These are phyloP conservation scores for Lasioglossum baleicum DNA, from an alignment of 1,140 invertebrate species.

Conservation along the genomic window DNA sequence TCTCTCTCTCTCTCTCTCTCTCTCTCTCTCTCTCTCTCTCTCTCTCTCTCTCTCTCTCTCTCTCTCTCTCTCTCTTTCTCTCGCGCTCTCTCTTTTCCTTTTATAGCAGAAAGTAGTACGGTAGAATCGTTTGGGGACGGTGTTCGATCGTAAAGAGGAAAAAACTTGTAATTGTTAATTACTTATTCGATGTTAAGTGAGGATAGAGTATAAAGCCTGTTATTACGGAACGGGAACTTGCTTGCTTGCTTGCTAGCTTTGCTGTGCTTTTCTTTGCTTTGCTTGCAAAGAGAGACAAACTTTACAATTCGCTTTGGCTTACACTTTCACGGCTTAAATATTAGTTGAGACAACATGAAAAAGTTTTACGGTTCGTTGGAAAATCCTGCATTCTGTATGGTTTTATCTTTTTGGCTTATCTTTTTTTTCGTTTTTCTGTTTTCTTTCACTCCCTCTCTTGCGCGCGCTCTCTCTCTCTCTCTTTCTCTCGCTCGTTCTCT, in stretches of 20 bases:
- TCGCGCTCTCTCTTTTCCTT: constrained; percentile 1
- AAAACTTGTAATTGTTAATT: constrained; percentile 38
- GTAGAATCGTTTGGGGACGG: constrained; percentile 47
- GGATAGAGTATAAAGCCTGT: constrained; percentile 22
- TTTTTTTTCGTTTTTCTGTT: background rate
- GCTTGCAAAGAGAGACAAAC: too few relatives aligned
- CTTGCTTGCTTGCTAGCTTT: background rate
- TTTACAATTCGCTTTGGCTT: background rate
- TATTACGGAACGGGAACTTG: background rate
- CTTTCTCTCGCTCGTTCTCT: too few relatives aligned
- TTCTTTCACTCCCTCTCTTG: background rate
- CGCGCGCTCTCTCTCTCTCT: background rate
- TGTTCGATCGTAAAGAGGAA: constrained; percentile 50
- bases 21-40: background rate
- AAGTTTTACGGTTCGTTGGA: constrained; percentile 34
- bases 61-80: constrained; percentile 14
- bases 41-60: constrained; percentile 29
- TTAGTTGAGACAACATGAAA: constrained; percentile 31
- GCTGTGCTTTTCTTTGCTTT: too few relatives aligned
- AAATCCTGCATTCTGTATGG: constrained; percentile 30
- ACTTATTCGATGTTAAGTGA: constrained; percentile 23
- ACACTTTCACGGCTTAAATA: constrained; percentile 14
- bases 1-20: too few relatives aligned
- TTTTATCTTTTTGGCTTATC: too few relatives aligned
- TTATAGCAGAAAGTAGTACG: constrained; percentile 22